Percentiles rank a stretch among this genome's conserved stretches.
Conservation (phyloP, 2,888 invertebrate genomes). For the Ichneumoninae sp. region DNA sequence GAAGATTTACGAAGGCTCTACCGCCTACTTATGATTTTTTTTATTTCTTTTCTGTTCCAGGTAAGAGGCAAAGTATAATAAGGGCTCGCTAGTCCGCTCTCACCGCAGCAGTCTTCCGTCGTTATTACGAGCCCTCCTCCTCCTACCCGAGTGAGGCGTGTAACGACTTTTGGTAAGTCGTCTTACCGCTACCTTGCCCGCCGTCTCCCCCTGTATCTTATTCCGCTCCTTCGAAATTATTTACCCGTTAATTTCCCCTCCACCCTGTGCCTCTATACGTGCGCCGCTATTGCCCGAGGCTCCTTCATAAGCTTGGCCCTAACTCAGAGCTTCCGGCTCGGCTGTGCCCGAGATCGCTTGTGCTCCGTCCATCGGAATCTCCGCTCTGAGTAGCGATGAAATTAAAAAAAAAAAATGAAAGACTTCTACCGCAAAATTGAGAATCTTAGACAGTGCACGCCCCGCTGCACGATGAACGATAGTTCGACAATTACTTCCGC, state of each 20-base stretch:
- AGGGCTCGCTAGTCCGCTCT: constrained; percentile 36
- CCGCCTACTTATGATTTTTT: constrained; percentile 53
- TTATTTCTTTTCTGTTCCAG: constrained; percentile 61
- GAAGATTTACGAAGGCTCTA: constrained; percentile 47
- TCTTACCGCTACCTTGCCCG: constrained; percentile 30
- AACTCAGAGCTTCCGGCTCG: constrained; percentile 34
- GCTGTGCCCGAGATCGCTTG: constrained; percentile 27
- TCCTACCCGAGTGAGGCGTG: constrained; percentile 9
- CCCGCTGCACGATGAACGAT: constrained; percentile 24
- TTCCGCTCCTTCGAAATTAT: constrained; percentile 56
- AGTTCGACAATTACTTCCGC: constrained; percentile 56
- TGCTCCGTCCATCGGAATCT: neutral
- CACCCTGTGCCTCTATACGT: neutral
- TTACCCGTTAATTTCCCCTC: constrained; percentile 60
- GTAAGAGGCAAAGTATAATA: constrained; percentile 65
- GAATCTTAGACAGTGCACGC: constrained; percentile 22
- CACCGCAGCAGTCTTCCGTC: constrained; percentile 39
- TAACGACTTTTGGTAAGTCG: constrained; percentile 64
- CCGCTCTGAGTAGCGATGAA: constrained; percentile 3
- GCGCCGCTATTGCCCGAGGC: constrained; percentile 39
- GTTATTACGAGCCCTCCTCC: constrained; percentile 50
- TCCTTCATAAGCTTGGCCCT: constrained; percentile 33
- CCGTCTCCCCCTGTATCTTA: constrained; percentile 30
- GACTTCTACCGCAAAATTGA: constrained; percentile 41
- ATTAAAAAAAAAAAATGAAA: neutral